Evolutionary conservation across 2,888 invertebrate genomes (phyloP).

Genomic region (Drosophila merina): DNA sequence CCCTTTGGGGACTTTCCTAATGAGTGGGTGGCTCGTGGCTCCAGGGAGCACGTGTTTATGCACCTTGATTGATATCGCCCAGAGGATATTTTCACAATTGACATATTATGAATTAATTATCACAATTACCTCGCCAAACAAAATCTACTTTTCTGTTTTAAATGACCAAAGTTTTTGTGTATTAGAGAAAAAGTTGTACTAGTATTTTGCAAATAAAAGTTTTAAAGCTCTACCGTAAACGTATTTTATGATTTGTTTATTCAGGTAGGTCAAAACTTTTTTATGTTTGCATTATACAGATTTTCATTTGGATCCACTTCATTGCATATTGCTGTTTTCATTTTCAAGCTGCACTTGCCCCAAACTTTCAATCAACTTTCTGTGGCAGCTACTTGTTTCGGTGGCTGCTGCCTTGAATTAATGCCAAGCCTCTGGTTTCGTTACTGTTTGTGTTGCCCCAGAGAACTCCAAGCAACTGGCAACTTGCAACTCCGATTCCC

Average conservation of each 20-base stretch:
- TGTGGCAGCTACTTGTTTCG: conserved; percentile 44
- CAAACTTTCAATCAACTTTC: conserved; percentile 75
- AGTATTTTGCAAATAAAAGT: not conserved
- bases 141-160: conserved; percentile 1
- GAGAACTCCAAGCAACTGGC: conserved; percentile 9
- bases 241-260: not conserved
- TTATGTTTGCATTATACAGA: conserved; percentile 2
- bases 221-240: not conserved
- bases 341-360: conserved; percentile 51
- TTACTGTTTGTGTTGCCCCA: conserved; percentile 19
- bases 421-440: conserved; percentile 44
- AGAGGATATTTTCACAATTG: conserved; percentile 29
- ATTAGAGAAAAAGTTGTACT: not conserved
- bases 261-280: not conserved
- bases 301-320: conserved; percentile 12
- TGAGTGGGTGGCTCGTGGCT: conserved; percentile 35
- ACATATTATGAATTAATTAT: conserved; percentile 33
- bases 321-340: conserved; percentile 24
- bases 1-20: conserved; percentile 21
- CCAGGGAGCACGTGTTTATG: conserved; percentile 16
- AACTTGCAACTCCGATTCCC: not conserved
- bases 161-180: not conserved
- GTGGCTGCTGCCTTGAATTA: conserved; percentile 42
- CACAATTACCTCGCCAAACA: conserved; percentile 14
- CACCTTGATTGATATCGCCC: conserved; percentile 35